Evolutionary conservation across 2,113 vertebrate genomes (phyloP), one percentile per base, ranked within the genome.

Genomic region (Coryphaenoides rupestris): DNA sequence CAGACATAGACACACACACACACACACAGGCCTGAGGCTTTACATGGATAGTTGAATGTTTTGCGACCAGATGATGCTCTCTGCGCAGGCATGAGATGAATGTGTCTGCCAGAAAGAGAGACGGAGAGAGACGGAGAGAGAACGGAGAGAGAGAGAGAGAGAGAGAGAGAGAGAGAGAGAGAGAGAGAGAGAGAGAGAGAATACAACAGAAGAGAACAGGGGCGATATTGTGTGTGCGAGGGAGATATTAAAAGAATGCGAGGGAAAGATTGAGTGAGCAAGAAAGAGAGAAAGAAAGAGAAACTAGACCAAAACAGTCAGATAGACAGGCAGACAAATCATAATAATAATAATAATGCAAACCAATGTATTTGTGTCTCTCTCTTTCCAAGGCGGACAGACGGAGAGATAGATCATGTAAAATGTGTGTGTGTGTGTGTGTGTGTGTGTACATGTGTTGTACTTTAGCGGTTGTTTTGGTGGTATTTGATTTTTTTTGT

Each of bases 61-160:
- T 70, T 66, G 75, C 77, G 80, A 76, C 73, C 65, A 85, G 81
- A 78, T 88, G 83, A 87, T 69, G 73, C 75, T 79, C 69, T 70
- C 58, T 14, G 66, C 58, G 63, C 65, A 4, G 55, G 58, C 72
- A 80, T 80, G 79, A 74, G 80, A 82, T 86, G 85, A 80, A 79
- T 82, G 75, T 80, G 83, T 81, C 74, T 88, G 76, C 73, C 61
- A 75, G 62, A 55, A 47, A 69, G 66, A 23, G 21, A 19, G n/a
- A 66, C 54, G 63, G 62, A 66, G 63, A 52, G 53, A 68, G 49
- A 66, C 4, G 16, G 28, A 67, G 58, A 67, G 28, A 60, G n/a
- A n/a, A n/a, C n/a, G n/a, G n/a, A n/a, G n/a, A n/a, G n/a, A n/a
- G n/a, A n/a, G n/a, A n/a, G n/a, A n/a, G n/a, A n/a, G n/a, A n/a